Evolutionary conservation across 2,113 vertebrate species (phyloP).

Genomic region (Harpagus bidentatus): DNA sequence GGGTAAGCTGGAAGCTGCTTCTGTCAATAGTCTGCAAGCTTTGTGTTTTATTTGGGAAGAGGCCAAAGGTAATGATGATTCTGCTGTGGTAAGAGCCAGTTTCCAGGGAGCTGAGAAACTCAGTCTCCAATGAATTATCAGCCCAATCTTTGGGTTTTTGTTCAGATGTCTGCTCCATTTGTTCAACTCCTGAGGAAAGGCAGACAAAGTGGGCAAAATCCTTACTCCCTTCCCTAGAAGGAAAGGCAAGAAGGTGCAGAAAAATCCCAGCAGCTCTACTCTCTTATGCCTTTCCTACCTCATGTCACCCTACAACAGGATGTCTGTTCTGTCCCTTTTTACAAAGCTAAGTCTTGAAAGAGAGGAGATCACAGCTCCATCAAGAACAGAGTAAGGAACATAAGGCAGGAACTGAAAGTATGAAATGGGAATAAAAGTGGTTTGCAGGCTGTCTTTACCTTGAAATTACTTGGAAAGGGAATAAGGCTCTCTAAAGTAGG

Average conservation of each 20-base stretch:
- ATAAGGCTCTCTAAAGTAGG: neutral
- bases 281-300: neutral
- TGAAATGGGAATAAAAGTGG: neutral
- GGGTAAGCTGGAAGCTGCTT: neutral
- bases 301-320: fast-evolving
- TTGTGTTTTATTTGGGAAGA: neutral
- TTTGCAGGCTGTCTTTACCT: neutral
- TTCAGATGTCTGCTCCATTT: neutral
- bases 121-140: neutral
- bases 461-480: neutral
- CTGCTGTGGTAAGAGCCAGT: neutral
- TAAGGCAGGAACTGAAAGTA: neutral
- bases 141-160: neutral
- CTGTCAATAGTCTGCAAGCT: neutral
- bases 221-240: neutral
- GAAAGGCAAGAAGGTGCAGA: neutral
- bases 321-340: neutral
- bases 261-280: neutral
- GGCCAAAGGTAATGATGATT: neutral
- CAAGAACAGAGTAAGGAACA: neutral
- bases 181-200: neutral
- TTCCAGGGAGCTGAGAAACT: neutral
- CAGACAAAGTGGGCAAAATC: neutral
- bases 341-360: neutral
- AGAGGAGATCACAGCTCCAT: neutral